Evolutionary conservation across 2,888 invertebrate genomes (phyloP).

Genomic region (Hydriomena furcata): DNA sequence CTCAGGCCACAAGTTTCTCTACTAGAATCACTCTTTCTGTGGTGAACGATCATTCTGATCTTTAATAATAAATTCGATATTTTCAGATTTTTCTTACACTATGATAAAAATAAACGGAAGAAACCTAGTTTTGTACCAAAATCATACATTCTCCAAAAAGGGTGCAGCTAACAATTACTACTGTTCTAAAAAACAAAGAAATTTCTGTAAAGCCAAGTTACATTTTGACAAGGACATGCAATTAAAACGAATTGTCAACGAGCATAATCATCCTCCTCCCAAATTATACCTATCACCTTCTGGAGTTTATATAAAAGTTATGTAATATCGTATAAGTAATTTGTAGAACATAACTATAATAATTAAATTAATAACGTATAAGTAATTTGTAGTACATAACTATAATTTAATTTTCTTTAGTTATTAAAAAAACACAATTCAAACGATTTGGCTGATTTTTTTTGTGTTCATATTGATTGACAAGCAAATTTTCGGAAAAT

Average conservation of each 20-base stretch:
- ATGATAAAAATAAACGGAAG: conserved; percentile 18
- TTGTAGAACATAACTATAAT: no score
- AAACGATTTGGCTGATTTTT: no score
- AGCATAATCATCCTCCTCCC: conserved; percentile 30
- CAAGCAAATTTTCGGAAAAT: no score
- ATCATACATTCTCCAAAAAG: conserved; percentile 33
- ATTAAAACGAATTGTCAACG: conserved; percentile 1
- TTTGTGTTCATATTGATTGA: no score
- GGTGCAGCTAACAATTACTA: conserved; percentile 24
- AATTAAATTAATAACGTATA: no score
- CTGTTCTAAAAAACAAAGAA: conserved; percentile 22
- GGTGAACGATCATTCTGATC: no score
- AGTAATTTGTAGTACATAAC: no score
- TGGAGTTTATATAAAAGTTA: conserved; percentile 36
- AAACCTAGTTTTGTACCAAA: conserved; percentile 19
- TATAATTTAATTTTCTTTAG: no score
- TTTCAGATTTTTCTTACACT: conserved; percentile 14
- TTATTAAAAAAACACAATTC: no score
- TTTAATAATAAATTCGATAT: no score
- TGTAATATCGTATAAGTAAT: neutral
- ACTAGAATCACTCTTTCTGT: no score
- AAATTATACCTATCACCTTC: conserved; percentile 22
- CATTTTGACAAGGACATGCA: conserved; percentile 16
- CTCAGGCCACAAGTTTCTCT: no score
- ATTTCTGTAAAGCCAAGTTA: conserved; percentile 27